A percentile compares a stretch with the other conserved stretches of the same genome.
These are phyloP conservation scores for Zaprionus capensis DNA, from an alignment of 1,140 invertebrate genomes.

Conservation along the genomic window DNA sequence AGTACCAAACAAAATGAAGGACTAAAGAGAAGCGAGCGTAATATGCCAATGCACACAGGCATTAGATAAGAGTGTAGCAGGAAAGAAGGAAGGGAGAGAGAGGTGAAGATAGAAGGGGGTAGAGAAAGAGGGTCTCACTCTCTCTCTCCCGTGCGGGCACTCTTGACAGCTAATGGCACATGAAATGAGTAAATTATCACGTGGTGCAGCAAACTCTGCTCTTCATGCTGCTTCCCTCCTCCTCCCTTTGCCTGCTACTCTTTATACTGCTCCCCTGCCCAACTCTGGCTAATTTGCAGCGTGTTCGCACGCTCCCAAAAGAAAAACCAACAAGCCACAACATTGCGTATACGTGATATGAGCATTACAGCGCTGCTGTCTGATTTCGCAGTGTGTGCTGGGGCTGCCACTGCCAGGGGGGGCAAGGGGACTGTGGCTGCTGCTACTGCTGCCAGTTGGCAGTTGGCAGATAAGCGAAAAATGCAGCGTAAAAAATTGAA, in stretches of 20 bases:
- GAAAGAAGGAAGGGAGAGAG: background rate
- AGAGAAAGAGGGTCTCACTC: background rate
- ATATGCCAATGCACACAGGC: background rate
- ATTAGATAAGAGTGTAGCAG: background rate
- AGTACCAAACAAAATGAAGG: background rate
- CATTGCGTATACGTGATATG: constrained; percentile 80
- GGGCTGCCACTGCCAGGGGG: constrained; percentile 26
- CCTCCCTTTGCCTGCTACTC: background rate
- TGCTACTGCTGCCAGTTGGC: constrained; percentile 49
- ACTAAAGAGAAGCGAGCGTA: background rate
- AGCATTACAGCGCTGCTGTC: constrained; percentile 51
- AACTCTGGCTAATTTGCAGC: constrained; percentile 73
- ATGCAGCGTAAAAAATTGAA: constrained; percentile 80
- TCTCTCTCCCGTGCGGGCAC: background rate
- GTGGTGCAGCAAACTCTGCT: constrained; percentile 35
- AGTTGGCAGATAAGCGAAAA: constrained; percentile 72
- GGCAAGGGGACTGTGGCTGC: background rate
- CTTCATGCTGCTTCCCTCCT: background rate
- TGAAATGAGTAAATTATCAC: constrained; percentile 81
- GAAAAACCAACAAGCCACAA: constrained; percentile 76
- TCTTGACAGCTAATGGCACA: constrained; percentile 75
- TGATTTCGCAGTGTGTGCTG: constrained; percentile 11
- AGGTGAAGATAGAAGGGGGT: background rate
- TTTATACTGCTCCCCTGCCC: background rate
- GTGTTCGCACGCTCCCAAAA: constrained; percentile 48